Evolutionary conservation across 2,113 vertebrate species (phyloP).

Genomic region (Lynx canadensis): DNA sequence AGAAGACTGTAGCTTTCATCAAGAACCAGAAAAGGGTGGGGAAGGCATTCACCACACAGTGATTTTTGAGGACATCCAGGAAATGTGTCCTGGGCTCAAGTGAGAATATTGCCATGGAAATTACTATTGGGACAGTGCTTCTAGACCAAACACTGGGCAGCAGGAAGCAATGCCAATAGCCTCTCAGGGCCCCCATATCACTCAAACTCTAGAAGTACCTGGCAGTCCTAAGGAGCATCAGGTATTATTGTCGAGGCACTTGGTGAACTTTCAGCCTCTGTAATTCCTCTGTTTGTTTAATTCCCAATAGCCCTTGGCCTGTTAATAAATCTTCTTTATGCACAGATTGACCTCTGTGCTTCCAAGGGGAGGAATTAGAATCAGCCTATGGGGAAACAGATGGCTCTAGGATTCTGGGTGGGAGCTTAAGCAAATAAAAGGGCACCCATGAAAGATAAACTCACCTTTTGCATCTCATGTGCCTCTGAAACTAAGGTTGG

Average conservation of each 20-base stretch:
- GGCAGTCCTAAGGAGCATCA: not conserved
- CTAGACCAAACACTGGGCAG: not conserved
- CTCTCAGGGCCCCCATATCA: not conserved
- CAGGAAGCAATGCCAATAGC: constrained; percentile 5
- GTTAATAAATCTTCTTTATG: constrained; percentile 67
- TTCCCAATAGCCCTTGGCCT: constrained; percentile 66
- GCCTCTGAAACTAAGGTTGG: constrained; percentile 29
- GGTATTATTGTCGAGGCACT: constrained; percentile 8
- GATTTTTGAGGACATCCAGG: not conserved
- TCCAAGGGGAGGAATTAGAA: constrained; percentile 69
- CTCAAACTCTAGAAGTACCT: constrained; percentile 16
- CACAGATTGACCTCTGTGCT: constrained; percentile 58
- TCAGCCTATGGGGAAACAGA: constrained; percentile 69
- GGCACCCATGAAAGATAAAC: constrained; percentile 44
- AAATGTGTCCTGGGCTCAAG: not conserved
- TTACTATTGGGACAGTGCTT: not conserved
- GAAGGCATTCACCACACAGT: not conserved
- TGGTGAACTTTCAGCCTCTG: constrained; percentile 62
- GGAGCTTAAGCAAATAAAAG: constrained; percentile 56
- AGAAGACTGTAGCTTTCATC: not conserved
- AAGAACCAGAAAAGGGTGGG: constrained; percentile 29
- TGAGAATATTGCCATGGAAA: constrained; percentile 22
- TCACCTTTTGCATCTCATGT: constrained; percentile 46
- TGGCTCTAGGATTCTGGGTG: constrained; percentile 56
- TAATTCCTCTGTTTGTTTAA: constrained; percentile 72